These are phyloP conservation scores for Drosophila suzukii DNA, from an alignment of 1,140 invertebrate species.

Conservation along the genomic window DNA sequence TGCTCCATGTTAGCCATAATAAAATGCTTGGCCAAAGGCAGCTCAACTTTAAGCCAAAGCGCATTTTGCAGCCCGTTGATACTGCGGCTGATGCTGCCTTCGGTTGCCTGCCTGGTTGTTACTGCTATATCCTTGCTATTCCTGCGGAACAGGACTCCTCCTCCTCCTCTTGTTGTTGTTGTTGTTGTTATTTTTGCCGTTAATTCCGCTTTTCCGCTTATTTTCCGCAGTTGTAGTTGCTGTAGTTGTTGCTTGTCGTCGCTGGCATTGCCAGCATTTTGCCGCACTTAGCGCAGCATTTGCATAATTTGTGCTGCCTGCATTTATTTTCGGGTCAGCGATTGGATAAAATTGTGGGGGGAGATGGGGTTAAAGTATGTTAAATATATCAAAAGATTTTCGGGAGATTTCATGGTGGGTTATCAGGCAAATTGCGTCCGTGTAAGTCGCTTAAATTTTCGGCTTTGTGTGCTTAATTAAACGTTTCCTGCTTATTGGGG, in stretches of 20 bases:
- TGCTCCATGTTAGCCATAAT: constrained; percentile 75
- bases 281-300: constrained; percentile 63
- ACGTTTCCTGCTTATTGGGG: constrained; percentile 45
- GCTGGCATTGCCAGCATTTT: constrained; percentile 60
- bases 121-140: constrained; percentile 34
- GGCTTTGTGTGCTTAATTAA: constrained; percentile 40
- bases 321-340: constrained; percentile 23
- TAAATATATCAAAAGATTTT: constrained; percentile 20
- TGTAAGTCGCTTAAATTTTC: constrained; percentile 30
- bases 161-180: constrained; percentile 15
- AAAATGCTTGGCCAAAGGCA: constrained; percentile 68
- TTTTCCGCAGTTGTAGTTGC: constrained; percentile 29
- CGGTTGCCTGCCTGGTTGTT: constrained; percentile 9
- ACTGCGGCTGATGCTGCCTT: constrained; percentile 24
- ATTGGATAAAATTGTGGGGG: too few relatives aligned
- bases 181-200: constrained; percentile 25
- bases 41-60: constrained; percentile 60
- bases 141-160: constrained; percentile 22
- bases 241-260: constrained; percentile 47
- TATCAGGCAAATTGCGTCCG: constrained; percentile 25
- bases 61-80: constrained; percentile 69
- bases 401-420: constrained; percentile 6
- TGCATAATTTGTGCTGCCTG: constrained; percentile 59
- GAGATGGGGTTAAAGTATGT: not conserved
- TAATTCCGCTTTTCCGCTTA: constrained; percentile 40